These are phyloP conservation scores for Myotis brandtii DNA, from an alignment of 2,113 vertebrate genomes.

Conservation along the genomic window DNA sequence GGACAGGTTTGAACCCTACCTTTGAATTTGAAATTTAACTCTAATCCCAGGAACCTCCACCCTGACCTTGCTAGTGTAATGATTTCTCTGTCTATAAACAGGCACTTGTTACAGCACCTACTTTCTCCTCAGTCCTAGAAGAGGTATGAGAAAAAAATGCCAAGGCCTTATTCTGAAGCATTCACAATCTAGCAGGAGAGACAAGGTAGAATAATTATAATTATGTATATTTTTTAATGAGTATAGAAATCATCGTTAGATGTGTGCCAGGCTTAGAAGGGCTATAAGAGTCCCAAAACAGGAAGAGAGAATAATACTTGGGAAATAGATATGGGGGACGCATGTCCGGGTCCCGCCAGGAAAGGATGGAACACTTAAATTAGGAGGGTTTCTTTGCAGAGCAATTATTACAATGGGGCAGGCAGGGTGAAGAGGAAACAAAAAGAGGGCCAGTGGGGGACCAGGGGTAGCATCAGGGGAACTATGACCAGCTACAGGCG, in stretches of 20 bases:
- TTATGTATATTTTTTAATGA: not conserved
- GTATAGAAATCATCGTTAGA: not conserved
- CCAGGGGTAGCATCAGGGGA: not conserved
- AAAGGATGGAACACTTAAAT: not conserved
- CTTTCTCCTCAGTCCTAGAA: not conserved
- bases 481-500: not conserved
- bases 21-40: not conserved
- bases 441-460: not conserved
- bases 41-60: not conserved
- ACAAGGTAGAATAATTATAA: not conserved
- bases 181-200: not conserved
- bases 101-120: not conserved
- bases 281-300: not conserved
- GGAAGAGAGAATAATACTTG: not conserved
- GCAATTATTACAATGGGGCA: not conserved
- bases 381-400: not conserved
- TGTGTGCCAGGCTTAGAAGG: not conserved
- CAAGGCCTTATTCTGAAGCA: not conserved
- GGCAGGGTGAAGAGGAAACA: not conserved
- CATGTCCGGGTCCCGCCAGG: not conserved
- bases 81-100: not conserved
- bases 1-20: not conserved
- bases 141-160: not conserved
- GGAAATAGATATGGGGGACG: not conserved
- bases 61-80: not conserved